phyloP scores from a whole-genome alignment of 1,140 invertebrate species.

The Platyscapa corneri region DNA sequence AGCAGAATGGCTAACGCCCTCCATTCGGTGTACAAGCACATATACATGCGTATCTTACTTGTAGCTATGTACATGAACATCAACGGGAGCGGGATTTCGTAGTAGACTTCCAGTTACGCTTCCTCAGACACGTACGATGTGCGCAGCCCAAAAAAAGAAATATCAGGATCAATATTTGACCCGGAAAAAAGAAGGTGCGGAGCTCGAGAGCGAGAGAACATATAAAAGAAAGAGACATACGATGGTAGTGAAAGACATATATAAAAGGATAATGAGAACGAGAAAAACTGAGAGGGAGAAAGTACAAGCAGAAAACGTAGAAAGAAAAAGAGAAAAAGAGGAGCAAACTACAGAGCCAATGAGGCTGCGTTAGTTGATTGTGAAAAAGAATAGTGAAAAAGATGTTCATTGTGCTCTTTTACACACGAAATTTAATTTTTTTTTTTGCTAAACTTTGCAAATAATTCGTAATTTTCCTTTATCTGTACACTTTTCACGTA shows the following conservation, averaged over 20 bases:
- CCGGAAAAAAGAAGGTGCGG: constrained; percentile 56
- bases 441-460: no score
- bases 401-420: no score
- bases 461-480: no score
- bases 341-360: constrained; percentile 12
- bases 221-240: constrained; percentile 26
- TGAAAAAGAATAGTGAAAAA: constrained; percentile 22
- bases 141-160: constrained; percentile 62
- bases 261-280: no score
- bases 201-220: constrained; percentile 26
- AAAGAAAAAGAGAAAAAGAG: neutral
- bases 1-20: constrained; percentile 51
- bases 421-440: no score
- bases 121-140: constrained; percentile 44
- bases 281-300: neutral
- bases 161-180: constrained; percentile 69
- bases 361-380: neutral
- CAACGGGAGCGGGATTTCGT: neutral
- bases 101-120: neutral
- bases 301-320: neutral
- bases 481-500: no score
- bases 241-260: neutral
- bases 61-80: neutral
- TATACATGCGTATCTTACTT: neutral
- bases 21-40: constrained; percentile 4